A percentile compares a stretch with the other conserved stretches of the same genome.
phyloP scores from a whole-genome alignment of 2,113 vertebrate species.

The Numida meleagris region DNA sequence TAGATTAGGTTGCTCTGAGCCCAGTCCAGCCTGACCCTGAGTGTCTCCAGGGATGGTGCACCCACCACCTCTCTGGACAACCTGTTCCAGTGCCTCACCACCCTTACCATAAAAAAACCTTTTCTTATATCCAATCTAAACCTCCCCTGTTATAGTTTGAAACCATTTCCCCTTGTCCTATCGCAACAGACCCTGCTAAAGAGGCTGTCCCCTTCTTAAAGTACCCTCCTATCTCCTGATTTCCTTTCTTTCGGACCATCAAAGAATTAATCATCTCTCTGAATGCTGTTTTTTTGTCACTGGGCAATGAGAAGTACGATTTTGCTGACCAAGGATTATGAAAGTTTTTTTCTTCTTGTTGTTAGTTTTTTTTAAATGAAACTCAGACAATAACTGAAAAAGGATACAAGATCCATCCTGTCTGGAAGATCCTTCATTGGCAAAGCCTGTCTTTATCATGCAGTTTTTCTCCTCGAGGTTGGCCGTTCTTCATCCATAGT shows the following conservation, averaged over 20 bases:
- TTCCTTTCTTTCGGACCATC: not conserved
- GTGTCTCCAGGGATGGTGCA: too few species aligned
- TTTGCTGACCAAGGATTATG: not conserved
- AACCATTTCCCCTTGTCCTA: too few species aligned
- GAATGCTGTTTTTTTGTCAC: not conserved
- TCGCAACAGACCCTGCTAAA: too few species aligned
- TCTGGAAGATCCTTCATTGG: not conserved
- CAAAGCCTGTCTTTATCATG: not conserved
- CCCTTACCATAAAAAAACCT: too few species aligned
- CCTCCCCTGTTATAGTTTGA: too few species aligned
- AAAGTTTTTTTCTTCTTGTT: not conserved
- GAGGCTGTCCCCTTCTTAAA: not conserved
- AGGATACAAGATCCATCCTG: not conserved
- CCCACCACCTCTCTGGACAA: too few species aligned
- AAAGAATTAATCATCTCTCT: not conserved
- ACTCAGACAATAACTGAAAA: not conserved
- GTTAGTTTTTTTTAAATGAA: not conserved
- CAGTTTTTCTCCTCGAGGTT: not conserved
- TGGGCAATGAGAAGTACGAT: not conserved
- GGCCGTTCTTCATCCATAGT: not conserved
- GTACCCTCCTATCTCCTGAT: not conserved
- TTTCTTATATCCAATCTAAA: too few species aligned
- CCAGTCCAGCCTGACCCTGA: too few species aligned
- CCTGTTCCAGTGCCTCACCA: too few species aligned
- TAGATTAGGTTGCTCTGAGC: too few species aligned